phyloP scores from a whole-genome alignment of 2,888 invertebrate species.

The Coelogynopora nodosa region DNA sequence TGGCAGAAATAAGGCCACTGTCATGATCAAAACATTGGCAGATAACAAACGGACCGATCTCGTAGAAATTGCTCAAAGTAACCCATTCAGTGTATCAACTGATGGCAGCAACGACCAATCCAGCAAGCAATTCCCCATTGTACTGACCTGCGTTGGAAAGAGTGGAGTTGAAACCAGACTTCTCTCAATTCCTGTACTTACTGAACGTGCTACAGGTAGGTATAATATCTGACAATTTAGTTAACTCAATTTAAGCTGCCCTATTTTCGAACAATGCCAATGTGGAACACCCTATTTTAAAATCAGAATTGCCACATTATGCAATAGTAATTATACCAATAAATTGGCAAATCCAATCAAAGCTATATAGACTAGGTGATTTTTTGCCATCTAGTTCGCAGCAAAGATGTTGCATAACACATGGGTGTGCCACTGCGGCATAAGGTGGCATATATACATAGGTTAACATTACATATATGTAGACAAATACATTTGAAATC shows the following conservation, averaged over 20 bases:
- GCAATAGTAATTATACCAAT: not conserved
- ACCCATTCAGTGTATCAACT: slow-evolving; percentile 5
- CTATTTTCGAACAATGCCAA: not conserved
- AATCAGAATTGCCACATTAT: not conserved
- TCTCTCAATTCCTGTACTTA: slow-evolving; percentile 41
- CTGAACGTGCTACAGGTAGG: slow-evolving; percentile 36
- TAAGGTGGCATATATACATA: not conserved
- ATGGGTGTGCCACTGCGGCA: not conserved
- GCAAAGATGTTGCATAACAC: not conserved
- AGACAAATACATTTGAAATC: not conserved
- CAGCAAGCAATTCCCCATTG: slow-evolving; percentile 41
- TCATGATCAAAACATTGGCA: not conserved
- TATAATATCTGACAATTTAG: not conserved
- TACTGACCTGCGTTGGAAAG: slow-evolving; percentile 21
- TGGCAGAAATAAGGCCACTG: not conserved
- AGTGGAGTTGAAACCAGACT: slow-evolving; percentile 33
- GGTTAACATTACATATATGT: not conserved
- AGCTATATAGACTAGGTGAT: not conserved
- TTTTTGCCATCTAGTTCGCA: not conserved
- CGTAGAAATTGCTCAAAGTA: not conserved
- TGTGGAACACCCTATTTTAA: not conserved
- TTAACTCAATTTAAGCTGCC: not conserved
- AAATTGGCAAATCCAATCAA: not conserved
- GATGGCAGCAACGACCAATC: slow-evolving; percentile 42
- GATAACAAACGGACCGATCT: not conserved